Conservation (phyloP, 2,797 vertebrate species). For the Pseudochirops corinnae region DNA sequence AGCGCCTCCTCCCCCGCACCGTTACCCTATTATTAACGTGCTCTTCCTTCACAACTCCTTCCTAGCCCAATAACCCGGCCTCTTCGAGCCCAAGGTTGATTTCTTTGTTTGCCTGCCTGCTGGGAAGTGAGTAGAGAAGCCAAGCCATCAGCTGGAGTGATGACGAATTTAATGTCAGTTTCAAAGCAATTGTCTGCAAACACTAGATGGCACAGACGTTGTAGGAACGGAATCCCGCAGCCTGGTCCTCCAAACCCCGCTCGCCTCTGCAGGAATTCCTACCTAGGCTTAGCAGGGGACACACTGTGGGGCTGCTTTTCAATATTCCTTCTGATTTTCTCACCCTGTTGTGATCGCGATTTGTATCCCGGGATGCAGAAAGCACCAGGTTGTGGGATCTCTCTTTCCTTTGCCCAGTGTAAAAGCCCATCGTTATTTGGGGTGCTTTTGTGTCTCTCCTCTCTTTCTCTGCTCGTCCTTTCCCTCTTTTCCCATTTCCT, state of each 20-base stretch:
- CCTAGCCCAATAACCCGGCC: conserved; percentile 33
- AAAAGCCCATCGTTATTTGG: conserved; percentile 15
- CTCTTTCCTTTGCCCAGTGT: conserved; percentile 44
- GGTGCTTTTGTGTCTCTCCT: not conserved
- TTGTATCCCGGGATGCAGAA: conserved; percentile 25
- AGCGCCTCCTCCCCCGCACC: not conserved
- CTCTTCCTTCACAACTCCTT: conserved; percentile 52
- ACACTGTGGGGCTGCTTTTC: conserved; percentile 9
- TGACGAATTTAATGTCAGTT: not conserved
- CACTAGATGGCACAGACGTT: conserved; percentile 86
- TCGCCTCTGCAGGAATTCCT: not conserved
- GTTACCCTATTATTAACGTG: conserved; percentile 54
- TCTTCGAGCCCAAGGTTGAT: conserved; percentile 48
- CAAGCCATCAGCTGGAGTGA: not conserved
- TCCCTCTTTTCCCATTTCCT: not conserved
- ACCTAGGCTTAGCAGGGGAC: conserved; percentile 24
- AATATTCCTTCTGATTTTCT: conserved; percentile 16
- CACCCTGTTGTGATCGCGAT: conserved; percentile 11
- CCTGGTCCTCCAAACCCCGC: not conserved
- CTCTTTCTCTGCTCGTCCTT: not conserved
- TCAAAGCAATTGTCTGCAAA: conserved; percentile 68
- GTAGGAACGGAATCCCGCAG: conserved; percentile 64
- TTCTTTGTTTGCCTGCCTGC: conserved; percentile 45
- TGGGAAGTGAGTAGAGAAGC: not conserved
- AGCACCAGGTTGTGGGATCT: conserved; percentile 5